These are phyloP conservation scores for Paedocypris sp. DNA, from an alignment of 2,113 vertebrate species.

Conservation along the genomic window DNA sequence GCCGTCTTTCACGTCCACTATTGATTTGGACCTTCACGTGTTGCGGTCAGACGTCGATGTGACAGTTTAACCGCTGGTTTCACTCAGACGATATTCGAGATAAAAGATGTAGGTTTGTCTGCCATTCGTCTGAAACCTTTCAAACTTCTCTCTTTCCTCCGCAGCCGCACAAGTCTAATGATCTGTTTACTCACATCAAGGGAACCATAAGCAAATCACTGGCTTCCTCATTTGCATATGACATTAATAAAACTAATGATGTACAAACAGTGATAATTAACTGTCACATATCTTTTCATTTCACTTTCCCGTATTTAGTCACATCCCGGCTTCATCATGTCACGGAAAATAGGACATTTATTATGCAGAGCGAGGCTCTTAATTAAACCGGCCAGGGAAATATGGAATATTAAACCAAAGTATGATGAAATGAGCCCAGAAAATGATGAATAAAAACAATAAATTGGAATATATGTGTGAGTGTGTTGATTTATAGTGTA, in stretches of 20 bases:
- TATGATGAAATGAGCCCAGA: no score
- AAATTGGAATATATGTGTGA: no score
- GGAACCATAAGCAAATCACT: constrained; percentile 34
- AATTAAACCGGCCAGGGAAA: no score
- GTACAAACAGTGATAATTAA: constrained; percentile 59
- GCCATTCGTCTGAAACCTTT: neutral
- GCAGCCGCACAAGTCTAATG: constrained; percentile 39
- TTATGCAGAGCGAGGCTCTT: no score
- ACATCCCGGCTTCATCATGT: no score
- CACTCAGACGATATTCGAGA: neutral
- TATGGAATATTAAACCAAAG: no score
- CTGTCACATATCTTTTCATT: constrained; percentile 41
- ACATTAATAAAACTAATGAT: constrained; percentile 60
- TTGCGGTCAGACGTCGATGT: neutral
- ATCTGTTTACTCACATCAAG: constrained; percentile 47
- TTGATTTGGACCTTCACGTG: neutral
- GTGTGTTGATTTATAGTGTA: no score
- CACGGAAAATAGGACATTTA: no score
- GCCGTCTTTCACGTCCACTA: neutral
- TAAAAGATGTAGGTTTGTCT: neutral
- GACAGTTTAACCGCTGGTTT: neutral
- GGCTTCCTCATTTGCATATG: constrained; percentile 41
- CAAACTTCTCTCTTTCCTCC: neutral
- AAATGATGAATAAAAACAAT: no score
- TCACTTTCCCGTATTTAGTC: constrained; percentile 39